Percentiles rank a stretch among this genome's conserved stretches.
phyloP scores from a whole-genome alignment of 2,113 vertebrate species.

The Blennius ocellaris region DNA sequence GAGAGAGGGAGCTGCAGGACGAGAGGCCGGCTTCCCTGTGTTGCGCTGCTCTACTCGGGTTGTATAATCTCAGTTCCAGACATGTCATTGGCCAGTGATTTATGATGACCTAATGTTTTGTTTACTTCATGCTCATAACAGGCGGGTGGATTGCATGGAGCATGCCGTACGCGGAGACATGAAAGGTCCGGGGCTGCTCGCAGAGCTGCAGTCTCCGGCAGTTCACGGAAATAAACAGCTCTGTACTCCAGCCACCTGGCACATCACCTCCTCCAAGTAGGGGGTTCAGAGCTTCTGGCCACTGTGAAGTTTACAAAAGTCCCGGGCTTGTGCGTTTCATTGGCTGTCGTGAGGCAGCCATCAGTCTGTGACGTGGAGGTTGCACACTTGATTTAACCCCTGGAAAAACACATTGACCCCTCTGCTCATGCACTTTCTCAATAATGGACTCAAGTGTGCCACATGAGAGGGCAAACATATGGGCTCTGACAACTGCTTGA shows the following conservation, averaged over 20 bases:
- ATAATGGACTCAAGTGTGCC: slow-evolving; percentile 52
- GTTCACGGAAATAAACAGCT: slow-evolving; percentile 70
- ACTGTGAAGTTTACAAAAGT: slow-evolving; percentile 47
- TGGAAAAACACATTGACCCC: slow-evolving; percentile 50
- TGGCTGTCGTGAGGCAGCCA: slow-evolving; percentile 43
- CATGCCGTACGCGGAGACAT: slow-evolving; percentile 71
- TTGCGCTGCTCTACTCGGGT: slow-evolving; percentile 43
- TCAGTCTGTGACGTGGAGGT: slow-evolving; percentile 56
- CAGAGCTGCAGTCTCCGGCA: slow-evolving; percentile 54
- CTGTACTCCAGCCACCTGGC: slow-evolving; percentile 70
- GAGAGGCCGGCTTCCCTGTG: slow-evolving; percentile 41
- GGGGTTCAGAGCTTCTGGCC: slow-evolving; percentile 26
- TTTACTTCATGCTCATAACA: slow-evolving; percentile 80
- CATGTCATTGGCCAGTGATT: slow-evolving; percentile 74
- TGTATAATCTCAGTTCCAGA: slow-evolving; percentile 64
- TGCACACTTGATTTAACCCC: slow-evolving; percentile 57
- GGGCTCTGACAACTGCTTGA: slow-evolving; percentile 58
- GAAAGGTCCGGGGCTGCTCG: slow-evolving; percentile 67
- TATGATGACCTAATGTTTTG: slow-evolving; percentile 84
- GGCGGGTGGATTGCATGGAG: slow-evolving; percentile 67
- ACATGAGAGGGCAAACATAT: slow-evolving; percentile 33
- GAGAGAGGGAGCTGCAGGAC: slow-evolving; percentile 63
- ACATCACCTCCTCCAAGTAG: slow-evolving; percentile 37
- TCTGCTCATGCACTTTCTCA: slow-evolving; percentile 54
- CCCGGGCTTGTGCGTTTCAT: slow-evolving; percentile 39